Evolutionary conservation across 2,113 vertebrate species (phyloP), one percentile per base, ranked within the genome.

Genomic region (Herpailurus yagouaroundi): DNA sequence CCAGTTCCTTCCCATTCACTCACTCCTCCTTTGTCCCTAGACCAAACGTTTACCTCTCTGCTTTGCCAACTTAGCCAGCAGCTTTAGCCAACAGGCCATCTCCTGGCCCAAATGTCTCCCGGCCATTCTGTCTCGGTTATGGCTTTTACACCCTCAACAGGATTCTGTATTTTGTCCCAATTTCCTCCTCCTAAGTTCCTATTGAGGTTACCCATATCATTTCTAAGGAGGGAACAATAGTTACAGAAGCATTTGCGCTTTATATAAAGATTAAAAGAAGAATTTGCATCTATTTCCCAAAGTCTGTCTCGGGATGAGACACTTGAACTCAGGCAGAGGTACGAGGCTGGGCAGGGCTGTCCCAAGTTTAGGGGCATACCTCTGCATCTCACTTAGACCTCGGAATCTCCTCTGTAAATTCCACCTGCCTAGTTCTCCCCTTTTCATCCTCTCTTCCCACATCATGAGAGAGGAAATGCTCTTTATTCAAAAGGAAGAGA

Each of bases 351-450:
- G 91, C 77, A 95, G 91, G 73, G 66, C 68, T 92, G 74, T 74
- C 95, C 96, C 19, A 5, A 94, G 80, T 85, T 92, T 60, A 64
- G 83, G 83, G 90, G 45, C 92, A 80, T 83, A 36, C 90, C 92
- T 80, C 95, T 97, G 97, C 93, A 82, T 97, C 98, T 98, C 89
- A 96, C 97, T 91, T 93, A 98, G 50, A 97, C 89, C 90, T 96
- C 41, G 29, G 98, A 97, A 85, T 9, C 0, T 97, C 97, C 97
- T 98, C 68, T 21, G 83, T 98, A 98, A 98, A 97, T 98, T 98
- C 98, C 97, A 97, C 97, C 93, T 97, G 97, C 98, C 98, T 97
- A 89, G 97, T 98, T 98, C 98, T 98, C 85, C 98, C 97, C 48
- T 88, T 48, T 89, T 68, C 69, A 45, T 89, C 55, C 50, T 95